These are phyloP conservation scores for Actinostola sp. DNA, from an alignment of 92 coral and sea anemone species.

Conservation along the genomic window DNA sequence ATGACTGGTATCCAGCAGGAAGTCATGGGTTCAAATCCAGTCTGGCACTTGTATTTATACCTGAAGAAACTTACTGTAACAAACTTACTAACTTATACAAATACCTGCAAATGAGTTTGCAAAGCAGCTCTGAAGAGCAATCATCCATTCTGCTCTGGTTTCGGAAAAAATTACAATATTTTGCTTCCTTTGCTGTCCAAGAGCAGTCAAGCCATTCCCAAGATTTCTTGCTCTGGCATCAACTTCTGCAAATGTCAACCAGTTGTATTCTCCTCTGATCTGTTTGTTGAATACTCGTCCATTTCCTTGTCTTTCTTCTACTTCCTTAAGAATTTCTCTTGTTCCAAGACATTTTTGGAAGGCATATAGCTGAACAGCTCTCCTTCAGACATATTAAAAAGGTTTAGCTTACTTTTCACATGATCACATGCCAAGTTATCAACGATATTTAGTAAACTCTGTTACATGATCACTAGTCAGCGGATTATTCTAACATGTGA, in stretches of 20 bases:
- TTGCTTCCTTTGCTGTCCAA: slow-evolving; percentile 84
- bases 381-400: slow-evolving; percentile 43
- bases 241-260: slow-evolving; percentile 92
- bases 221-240: slow-evolving; percentile 73
- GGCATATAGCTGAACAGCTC: slow-evolving; percentile 79
- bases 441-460: no score
- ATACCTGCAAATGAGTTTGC: slow-evolving; percentile 90
- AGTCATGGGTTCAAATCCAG: background rate
- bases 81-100: background rate
- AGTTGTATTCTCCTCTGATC: slow-evolving; percentile 88
- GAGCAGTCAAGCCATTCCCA: slow-evolving; percentile 89
- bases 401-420: background rate
- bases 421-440: no score
- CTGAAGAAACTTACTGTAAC: background rate
- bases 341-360: slow-evolving; percentile 95
- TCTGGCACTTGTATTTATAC: no score
- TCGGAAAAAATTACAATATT: slow-evolving; percentile 89
- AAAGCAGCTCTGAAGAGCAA: slow-evolving; percentile 89
- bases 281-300: slow-evolving; percentile 92
- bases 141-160: slow-evolving; percentile 97
- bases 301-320: slow-evolving; percentile 83
- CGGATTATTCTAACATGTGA: no score
- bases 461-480: no score
- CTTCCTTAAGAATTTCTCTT: slow-evolving; percentile 81
- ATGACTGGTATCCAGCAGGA: no score